Percentiles rank a stretch among this genome's conserved stretches.
Conservation (phyloP, 2,888 invertebrate species). For the Helleia helle region DNA sequence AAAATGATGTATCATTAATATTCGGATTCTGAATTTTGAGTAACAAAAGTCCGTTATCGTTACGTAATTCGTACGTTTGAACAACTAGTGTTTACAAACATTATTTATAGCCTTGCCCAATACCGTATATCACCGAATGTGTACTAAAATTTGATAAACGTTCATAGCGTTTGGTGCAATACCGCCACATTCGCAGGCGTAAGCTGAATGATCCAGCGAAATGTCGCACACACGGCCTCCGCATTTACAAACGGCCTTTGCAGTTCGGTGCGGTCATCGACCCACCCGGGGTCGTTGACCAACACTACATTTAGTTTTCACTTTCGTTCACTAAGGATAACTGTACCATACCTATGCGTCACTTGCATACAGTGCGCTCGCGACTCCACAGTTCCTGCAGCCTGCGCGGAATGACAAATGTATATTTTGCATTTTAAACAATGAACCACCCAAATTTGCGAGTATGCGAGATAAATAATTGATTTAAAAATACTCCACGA, state of each 20-base stretch:
- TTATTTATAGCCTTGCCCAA: too few species aligned
- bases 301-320: conserved; percentile 69
- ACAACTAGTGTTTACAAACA: too few species aligned
- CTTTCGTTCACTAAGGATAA: conserved; percentile 73
- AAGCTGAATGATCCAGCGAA: conserved; percentile 36
- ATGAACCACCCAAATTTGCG: conserved; percentile 11
- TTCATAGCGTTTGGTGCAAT: conserved; percentile 24
- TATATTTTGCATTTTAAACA: conserved; percentile 10
- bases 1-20: too few species aligned
- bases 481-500: too few species aligned
- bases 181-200: conserved; percentile 27
- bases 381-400: conserved; percentile 37
- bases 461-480: background rate
- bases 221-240: conserved; percentile 67
- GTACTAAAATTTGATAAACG: too few species aligned
- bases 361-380: conserved; percentile 26
- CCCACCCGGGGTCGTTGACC: conserved; percentile 61
- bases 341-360: conserved; percentile 50
- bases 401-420: conserved; percentile 42
- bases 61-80: too few species aligned
- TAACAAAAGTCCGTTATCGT: too few species aligned
- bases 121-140: too few species aligned
- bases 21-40: too few species aligned
- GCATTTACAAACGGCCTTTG: conserved; percentile 72
- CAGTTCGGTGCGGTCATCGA: conserved; percentile 71